Base-by-base conservation (phyloP, 2,797 vertebrate species). In the Poeciliopsis paucimaculata region DNA sequence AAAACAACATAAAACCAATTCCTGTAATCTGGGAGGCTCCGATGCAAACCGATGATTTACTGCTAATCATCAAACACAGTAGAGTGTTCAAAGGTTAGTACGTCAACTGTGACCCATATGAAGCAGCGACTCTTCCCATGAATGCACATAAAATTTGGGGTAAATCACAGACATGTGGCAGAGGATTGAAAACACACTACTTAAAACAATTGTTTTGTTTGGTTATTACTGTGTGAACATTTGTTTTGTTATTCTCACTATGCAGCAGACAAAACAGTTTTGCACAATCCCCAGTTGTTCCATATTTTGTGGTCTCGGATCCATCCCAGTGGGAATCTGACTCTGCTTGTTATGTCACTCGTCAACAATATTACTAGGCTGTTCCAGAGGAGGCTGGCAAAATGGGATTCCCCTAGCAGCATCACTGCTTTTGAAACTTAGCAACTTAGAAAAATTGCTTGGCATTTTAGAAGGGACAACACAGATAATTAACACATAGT, bases 41-140 rank as follows among this genome's bases (percentile, higher is more conserved):
- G 12, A 76, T 2, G 51, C 83, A 87, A 88, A 86, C 73, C 75
- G 57, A 85, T 83, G 84, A 94, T 93, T 93, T 91, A 93, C 85
- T 78, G 78, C 84, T 77, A 81, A 80, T 88, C 89, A 91, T 89
- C 84, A 87, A 91, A 83, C 49, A 64, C 39, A 83, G 78, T 46
- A 28, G 45, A 45, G n/a, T 78, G 72, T 82, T 80, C 68, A 26
- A 45, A 73, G 71, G 78, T 28, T 70, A 80, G 43, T 77, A 75
- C 77, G 64, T 84, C 77, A 76, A 75, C 31, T 78, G 77, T 82
- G 78, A 79, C 49, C 49, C 34, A 68, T 43, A 72, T 46, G 78
- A 39, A 88, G 75, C 76, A 80, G 72, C 72, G 77, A 86, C 88
- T 86, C 90, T 89, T 93, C 91, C 81, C 87, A 86, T 86, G 43